These are phyloP conservation scores for Pseudorhiza aurosa DNA, from an alignment of 30 jellyfish, hydroid and myxozoan species.

Conservation along the genomic window DNA sequence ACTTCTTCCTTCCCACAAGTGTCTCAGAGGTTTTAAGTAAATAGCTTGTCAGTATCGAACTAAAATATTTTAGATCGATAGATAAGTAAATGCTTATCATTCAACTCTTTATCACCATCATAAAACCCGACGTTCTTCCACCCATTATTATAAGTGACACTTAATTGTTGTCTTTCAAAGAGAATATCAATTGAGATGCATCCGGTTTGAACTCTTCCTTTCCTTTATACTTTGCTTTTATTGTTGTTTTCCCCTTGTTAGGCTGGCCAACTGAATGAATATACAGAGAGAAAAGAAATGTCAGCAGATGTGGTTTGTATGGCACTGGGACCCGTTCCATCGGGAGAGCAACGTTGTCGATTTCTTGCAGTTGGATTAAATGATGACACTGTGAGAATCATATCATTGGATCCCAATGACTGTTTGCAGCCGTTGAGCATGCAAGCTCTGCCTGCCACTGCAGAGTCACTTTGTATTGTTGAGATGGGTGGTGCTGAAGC, in stretches of 20 bases:
- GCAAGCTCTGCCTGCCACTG: constrained; percentile 99
- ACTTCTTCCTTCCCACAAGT: too few species aligned
- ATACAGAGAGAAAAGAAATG: constrained; percentile 98
- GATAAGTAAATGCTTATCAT: too few species aligned
- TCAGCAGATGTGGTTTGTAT: constrained; percentile 98
- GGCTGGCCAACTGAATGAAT: constrained; percentile 98
- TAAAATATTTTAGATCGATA: too few species aligned
- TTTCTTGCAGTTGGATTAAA: constrained; percentile 92
- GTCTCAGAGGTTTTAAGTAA: too few species aligned
- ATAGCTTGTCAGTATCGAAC: too few species aligned
- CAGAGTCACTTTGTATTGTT: constrained; percentile 97
- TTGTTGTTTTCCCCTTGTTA: background rate
- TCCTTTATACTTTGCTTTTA: background rate
- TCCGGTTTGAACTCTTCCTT: constrained; percentile 2
- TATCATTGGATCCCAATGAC: constrained; percentile 97
- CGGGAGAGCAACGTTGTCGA: constrained; percentile 96
- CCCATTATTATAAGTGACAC: too few species aligned
- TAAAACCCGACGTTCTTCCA: too few species aligned
- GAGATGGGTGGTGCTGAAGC: constrained; percentile 97
- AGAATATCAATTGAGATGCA: too few species aligned
- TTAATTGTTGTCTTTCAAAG: too few species aligned
- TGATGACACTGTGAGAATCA: constrained; percentile 96
- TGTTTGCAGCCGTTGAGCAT: constrained; percentile 98
- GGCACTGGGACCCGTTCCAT: constrained; percentile 99
- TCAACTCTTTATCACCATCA: too few species aligned